These are phyloP conservation scores for Synanthedon tipuliformis DNA, from an alignment of 2,888 invertebrate genomes.

Conservation along the genomic window DNA sequence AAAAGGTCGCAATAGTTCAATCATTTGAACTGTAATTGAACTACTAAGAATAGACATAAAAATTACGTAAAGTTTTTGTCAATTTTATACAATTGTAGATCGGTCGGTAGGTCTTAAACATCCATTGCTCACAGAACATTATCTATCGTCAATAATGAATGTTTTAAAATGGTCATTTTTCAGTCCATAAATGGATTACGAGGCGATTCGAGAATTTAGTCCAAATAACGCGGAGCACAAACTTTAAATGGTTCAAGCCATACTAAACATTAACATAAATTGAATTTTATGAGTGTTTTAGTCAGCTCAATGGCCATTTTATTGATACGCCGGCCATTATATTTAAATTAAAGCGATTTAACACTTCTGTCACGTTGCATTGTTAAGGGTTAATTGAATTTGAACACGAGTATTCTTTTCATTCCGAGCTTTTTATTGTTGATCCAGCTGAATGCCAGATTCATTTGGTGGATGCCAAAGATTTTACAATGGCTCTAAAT, in stretches of 20 bases:
- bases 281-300: slow-evolving; percentile 16
- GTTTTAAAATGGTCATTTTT: background rate
- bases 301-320: slow-evolving; percentile 11
- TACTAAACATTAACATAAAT: slow-evolving; percentile 24
- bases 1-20: too few species aligned
- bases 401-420: too few species aligned
- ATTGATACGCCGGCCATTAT: slow-evolving; percentile 16
- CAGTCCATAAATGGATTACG: background rate
- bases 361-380: slow-evolving; percentile 7
- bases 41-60: too few species aligned
- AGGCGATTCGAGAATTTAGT: background rate
- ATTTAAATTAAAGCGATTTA: slow-evolving; percentile 26
- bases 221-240: background rate
- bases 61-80: too few species aligned
- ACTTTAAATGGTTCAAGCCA: slow-evolving; percentile 1
- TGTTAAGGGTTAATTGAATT: background rate
- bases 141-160: background rate
- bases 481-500: too few species aligned
- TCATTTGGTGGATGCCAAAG: too few species aligned
- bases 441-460: too few species aligned
- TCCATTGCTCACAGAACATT: too few species aligned
- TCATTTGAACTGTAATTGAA: too few species aligned
- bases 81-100: too few species aligned
- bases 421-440: too few species aligned
- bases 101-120: too few species aligned